Conservation (phyloP, 1,140 invertebrate species). For the Psilanteris sp. region DNA sequence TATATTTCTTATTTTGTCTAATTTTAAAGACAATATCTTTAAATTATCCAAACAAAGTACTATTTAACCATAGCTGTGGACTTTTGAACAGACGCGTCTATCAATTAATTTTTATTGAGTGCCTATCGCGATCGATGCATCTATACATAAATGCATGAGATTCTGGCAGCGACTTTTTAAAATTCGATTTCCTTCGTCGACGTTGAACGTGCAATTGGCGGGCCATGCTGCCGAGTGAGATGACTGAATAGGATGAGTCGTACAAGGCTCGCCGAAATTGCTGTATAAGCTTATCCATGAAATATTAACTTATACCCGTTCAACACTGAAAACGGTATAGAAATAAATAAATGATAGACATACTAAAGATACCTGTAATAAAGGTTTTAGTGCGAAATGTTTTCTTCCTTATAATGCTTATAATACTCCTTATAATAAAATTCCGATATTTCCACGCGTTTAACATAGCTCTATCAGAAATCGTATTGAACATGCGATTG, state of each 20-base stretch:
- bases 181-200: constrained; percentile 61
- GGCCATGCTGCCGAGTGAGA: constrained; percentile 11
- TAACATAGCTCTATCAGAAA: too few relatives aligned
- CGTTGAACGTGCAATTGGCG: constrained; percentile 47
- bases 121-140: constrained; percentile 58
- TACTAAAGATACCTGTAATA: constrained; percentile 9
- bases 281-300: constrained; percentile 57
- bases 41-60: too few relatives aligned
- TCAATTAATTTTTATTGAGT: constrained; percentile 65
- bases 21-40: too few relatives aligned
- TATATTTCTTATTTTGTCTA: too few relatives aligned
- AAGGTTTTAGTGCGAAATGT: not conserved
- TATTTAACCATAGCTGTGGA: too few relatives aligned
- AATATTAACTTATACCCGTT: constrained; percentile 55
- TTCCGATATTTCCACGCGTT: too few relatives aligned
- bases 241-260: constrained; percentile 26
- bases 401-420: too few relatives aligned
- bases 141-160: constrained; percentile 65
- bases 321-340: constrained; percentile 31
- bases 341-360: constrained; percentile 35
- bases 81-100: constrained; percentile 55
- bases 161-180: constrained; percentile 53
- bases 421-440: too few relatives aligned
- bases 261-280: constrained; percentile 34
- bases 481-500: too few relatives aligned